Percentiles rank a stretch among this genome's conserved stretches.
Evolutionary conservation across 92 coral and sea anemone genomes (phyloP).

Genomic region (Palythoa caribaeorum): DNA sequence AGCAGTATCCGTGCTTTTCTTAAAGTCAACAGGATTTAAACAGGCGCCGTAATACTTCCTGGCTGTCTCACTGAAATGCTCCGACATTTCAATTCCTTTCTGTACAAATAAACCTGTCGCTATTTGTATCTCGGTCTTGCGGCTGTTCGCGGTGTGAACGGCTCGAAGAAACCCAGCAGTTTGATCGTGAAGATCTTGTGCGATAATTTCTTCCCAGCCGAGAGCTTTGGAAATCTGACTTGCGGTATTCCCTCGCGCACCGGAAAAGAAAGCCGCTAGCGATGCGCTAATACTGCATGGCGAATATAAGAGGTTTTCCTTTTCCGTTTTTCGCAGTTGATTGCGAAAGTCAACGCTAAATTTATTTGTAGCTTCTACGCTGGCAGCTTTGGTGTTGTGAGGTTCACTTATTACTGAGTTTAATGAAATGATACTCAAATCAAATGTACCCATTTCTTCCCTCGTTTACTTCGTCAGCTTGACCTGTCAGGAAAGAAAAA

Average conservation of each 20-base stretch:
- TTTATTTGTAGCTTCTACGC: slow-evolving; percentile 13
- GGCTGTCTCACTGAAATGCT: slow-evolving; percentile 31
- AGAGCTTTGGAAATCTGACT: slow-evolving; percentile 22
- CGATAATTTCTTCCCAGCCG: slow-evolving; percentile 13
- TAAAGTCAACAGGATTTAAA: slow-evolving; percentile 12
- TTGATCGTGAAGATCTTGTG: slow-evolving; percentile 32
- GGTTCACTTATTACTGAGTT: slow-evolving; percentile 12
- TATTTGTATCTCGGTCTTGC: slow-evolving; percentile 24
- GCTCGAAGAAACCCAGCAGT: slow-evolving; percentile 6
- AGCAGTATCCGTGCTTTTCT: slow-evolving; percentile 29
- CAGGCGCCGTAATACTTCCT: slow-evolving; percentile 20
- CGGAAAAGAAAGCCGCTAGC: not conserved
- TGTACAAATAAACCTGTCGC: slow-evolving; percentile 40
- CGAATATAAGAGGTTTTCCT: slow-evolving; percentile 18
- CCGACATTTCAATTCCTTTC: slow-evolving; percentile 16
- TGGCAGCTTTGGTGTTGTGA: not conserved
- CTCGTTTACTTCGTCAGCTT: not conserved
- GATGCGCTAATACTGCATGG: slow-evolving; percentile 25
- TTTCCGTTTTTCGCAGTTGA: slow-evolving; percentile 20
- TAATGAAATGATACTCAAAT: slow-evolving; percentile 39
- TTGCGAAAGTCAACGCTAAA: slow-evolving; percentile 13
- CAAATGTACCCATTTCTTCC: slow-evolving; percentile 15
- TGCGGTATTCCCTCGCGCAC: slow-evolving; percentile 18
- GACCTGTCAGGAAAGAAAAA: slow-evolving; percentile 1
- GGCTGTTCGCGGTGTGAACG: slow-evolving; percentile 22